These are phyloP conservation scores for Trachelus tabidus DNA, from an alignment of 2,888 invertebrate genomes.

Conservation along the genomic window DNA sequence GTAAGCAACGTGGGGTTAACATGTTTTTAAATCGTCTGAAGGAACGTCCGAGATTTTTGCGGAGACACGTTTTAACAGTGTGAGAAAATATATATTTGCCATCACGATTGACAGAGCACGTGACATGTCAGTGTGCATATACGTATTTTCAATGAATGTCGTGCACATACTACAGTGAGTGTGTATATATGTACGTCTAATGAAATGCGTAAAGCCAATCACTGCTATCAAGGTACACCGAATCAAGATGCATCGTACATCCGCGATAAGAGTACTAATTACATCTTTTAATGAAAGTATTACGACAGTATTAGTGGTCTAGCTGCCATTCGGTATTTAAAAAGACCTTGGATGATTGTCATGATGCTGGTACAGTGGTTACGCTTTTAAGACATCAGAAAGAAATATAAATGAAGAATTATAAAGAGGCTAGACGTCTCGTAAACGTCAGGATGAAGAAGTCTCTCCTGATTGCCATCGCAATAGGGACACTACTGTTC, in stretches of 20 bases:
- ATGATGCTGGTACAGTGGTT: neutral
- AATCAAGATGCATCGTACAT: neutral
- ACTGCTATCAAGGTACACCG: neutral
- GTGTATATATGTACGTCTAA: neutral
- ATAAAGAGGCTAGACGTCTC: neutral
- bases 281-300: neutral
- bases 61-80: neutral
- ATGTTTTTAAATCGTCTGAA: neutral
- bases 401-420: neutral
- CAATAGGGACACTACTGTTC: conserved; percentile 42
- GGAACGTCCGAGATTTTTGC: neutral
- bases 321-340: neutral
- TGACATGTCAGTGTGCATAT: neutral
- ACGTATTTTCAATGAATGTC: neutral
- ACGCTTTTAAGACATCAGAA: neutral
- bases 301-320: neutral
- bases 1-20: neutral
- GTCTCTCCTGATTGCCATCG: conserved; percentile 37
- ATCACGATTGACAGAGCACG: neutral
- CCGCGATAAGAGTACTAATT: neutral
- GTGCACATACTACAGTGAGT: neutral
- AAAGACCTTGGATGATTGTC: neutral
- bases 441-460: conserved; percentile 40
- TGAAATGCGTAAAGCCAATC: neutral
- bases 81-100: neutral